These are phyloP conservation scores for Lithobates sylvaticus DNA, from an alignment of 2,797 vertebrate species.

Conservation along the genomic window DNA sequence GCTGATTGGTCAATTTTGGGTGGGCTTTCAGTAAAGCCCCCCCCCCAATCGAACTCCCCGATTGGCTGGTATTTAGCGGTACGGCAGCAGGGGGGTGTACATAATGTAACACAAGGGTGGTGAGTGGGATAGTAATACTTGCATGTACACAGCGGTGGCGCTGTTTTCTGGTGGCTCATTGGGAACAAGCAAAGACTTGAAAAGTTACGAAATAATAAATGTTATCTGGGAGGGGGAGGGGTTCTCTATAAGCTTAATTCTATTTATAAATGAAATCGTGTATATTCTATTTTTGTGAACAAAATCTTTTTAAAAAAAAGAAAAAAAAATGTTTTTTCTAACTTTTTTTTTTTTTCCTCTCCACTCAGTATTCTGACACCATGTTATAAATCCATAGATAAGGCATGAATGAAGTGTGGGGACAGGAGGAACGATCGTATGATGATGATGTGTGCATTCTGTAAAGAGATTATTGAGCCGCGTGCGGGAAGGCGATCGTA, in stretches of 20 bases:
- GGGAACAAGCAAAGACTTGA: not conserved
- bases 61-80: not conserved
- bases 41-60: not conserved
- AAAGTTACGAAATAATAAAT: not conserved
- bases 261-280: constrained; percentile 54
- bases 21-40: not conserved
- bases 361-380: constrained; percentile 25
- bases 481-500: not conserved
- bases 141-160: constrained; percentile 19
- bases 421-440: not conserved
- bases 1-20: not conserved
- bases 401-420: not conserved
- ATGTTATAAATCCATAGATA: not conserved
- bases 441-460: not conserved
- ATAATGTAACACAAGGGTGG: constrained; percentile 9
- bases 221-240: not conserved
- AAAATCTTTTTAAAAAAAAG: constrained; percentile 32
- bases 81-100: constrained; percentile 10
- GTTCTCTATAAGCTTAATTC: constrained; percentile 13
- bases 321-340: not conserved
- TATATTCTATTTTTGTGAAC: constrained; percentile 59
- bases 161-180: not conserved
- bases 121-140: not conserved
- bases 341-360: not conserved
- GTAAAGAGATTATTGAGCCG: not conserved